Base-by-base conservation (phyloP, 2,888 invertebrate genomes). In the Melolontha melolontha region DNA sequence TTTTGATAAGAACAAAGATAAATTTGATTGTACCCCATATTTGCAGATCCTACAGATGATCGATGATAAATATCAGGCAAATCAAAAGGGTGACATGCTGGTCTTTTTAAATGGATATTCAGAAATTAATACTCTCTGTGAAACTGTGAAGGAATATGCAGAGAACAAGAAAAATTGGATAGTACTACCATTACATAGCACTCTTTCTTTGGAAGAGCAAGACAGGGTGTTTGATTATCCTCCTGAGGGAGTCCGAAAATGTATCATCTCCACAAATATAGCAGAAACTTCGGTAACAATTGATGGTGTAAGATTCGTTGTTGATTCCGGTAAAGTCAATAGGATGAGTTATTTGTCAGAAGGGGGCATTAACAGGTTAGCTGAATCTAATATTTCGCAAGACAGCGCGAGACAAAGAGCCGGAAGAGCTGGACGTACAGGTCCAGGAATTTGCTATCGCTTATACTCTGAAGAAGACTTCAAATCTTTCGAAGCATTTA, bases 211-310 rank as follows among this genome's bases (percentile, higher is more conserved):
- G 0, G 90, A 91, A 63, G 98, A 99, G 79, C 99, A 99, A 84
- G 98, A 99, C 81, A 97, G 96, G 86, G 97, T 94, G 6, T 99
- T 99, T 80, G 96, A 98, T 80, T 94, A 96, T 78, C 91, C 98
- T 0, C 98, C 98, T 0, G 95, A 96, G 65, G 95, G 97, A 4
- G 90, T 96, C 1, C 87, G 99, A 64, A 99, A 99, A 82, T 98
- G 98, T 81, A 96, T 99, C 69, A 91, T 99, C 0, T 95, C 97
- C 0, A 99, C 99, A 0, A 99, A 99, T 79, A 98, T 99, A 67
- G 98, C 99, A 0, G 99, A 99, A 85, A 99, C 99, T 0, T 98
- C 98, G 0, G 92, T 99, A 2, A 99, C 99, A 0, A 98, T 99
- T 64, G 99, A 99, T 81, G 98, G 98, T 0, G 93, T 99, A 64